These are phyloP conservation scores for Slavum lentiscoides DNA, from an alignment of 2,888 invertebrate species.

Conservation along the genomic window DNA sequence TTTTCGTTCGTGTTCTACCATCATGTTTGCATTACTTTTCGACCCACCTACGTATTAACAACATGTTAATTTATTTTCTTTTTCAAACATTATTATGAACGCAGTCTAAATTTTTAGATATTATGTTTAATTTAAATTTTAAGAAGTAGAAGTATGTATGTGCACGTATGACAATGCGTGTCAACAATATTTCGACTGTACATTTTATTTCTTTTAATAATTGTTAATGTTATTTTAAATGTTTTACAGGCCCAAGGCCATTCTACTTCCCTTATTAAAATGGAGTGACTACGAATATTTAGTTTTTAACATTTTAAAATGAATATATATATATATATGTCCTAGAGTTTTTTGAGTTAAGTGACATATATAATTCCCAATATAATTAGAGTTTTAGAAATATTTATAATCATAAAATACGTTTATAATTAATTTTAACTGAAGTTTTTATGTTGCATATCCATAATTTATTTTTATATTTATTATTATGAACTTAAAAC, in stretches of 20 bases:
- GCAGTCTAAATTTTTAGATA: neutral
- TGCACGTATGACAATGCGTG: neutral
- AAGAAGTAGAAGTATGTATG: neutral
- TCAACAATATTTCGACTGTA: neutral
- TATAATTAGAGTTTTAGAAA: neutral
- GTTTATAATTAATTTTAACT: neutral
- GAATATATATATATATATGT: neutral
- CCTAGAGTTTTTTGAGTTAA: neutral
- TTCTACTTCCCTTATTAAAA: conserved; percentile 50
- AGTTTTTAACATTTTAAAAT: conserved; percentile 19
- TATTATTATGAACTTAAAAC: neutral
- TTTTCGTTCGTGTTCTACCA: too few relatives aligned
- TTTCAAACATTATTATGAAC: conserved; percentile 1
- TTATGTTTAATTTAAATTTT: neutral
- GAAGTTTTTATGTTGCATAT: neutral
- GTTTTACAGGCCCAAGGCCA: conserved; percentile 51
- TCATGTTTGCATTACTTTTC: too few relatives aligned
- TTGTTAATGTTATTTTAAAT: conserved; percentile 42
- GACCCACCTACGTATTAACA: neutral
- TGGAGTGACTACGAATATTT: conserved; percentile 35
- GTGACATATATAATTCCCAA: neutral
- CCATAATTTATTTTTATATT: neutral
- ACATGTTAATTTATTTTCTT: neutral
- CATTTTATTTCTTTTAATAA: conserved; percentile 9
- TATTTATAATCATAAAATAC: neutral